phyloP scores from a whole-genome alignment of 2,797 vertebrate species.

The Trematomus bernacchii region DNA sequence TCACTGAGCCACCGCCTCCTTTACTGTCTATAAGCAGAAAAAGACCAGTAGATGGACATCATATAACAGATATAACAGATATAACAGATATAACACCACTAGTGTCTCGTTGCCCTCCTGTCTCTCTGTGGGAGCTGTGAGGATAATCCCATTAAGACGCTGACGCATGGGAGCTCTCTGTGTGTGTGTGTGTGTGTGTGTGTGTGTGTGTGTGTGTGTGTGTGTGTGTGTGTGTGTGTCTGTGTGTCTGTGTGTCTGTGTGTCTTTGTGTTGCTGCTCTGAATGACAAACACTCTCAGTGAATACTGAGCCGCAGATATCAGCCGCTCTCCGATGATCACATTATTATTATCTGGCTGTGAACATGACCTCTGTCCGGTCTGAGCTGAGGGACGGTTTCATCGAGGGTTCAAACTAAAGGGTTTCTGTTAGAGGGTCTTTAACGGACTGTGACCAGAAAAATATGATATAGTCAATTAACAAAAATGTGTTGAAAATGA shows the following conservation, averaged over 20 bases:
- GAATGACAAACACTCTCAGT: conserved; percentile 35
- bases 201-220: conserved; percentile 10
- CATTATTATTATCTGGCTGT: conserved; percentile 29
- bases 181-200: not conserved
- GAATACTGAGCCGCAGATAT: conserved; percentile 2
- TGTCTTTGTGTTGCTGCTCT: conserved; percentile 21
- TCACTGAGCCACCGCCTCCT: too few species aligned
- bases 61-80: not conserved
- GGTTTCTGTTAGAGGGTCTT: not conserved
- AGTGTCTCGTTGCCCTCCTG: too few species aligned
- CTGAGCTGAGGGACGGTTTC: conserved; percentile 5
- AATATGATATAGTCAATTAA: too few species aligned
- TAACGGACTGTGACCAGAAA: too few species aligned
- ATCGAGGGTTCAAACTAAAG: not conserved
- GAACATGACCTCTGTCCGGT: conserved; percentile 4
- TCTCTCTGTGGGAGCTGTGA: conserved; percentile 28
- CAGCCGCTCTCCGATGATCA: not conserved
- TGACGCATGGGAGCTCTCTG: conserved; percentile 41
- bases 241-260: conserved; percentile 8
- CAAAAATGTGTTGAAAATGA: too few species aligned
- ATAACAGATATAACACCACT: not conserved
- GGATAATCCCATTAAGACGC: conserved; percentile 62
- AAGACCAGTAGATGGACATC: too few species aligned
- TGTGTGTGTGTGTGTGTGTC: conserved; percentile 7
- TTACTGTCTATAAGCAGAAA: too few species aligned